phyloP scores from a whole-genome alignment of 1,140 invertebrate species.

The Drosophila pallidifrons region DNA sequence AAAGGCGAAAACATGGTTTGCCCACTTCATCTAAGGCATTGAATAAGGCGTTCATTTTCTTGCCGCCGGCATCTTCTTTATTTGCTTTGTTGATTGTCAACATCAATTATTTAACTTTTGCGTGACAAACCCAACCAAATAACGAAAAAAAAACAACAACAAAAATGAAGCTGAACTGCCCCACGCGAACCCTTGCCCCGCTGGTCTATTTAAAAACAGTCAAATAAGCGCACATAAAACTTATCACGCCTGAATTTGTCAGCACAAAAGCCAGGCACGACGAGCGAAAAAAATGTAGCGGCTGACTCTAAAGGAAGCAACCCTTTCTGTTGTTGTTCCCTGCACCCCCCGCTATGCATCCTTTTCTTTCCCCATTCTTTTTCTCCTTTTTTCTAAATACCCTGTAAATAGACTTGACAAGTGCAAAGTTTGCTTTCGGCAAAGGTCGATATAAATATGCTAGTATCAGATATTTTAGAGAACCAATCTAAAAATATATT shows the following conservation, averaged over 20 bases:
- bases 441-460: background rate
- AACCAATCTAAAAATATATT: too few relatives aligned
- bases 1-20: slow-evolving; percentile 26
- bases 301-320: slow-evolving; percentile 41
- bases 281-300: slow-evolving; percentile 38
- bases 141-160: background rate
- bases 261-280: slow-evolving; percentile 75
- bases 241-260: slow-evolving; percentile 84
- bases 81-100: slow-evolving; percentile 83
- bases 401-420: slow-evolving; percentile 7
- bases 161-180: slow-evolving; percentile 20
- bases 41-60: slow-evolving; percentile 57
- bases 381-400: slow-evolving; percentile 31
- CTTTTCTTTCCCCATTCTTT: slow-evolving; percentile 53
- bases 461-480: background rate
- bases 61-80: slow-evolving; percentile 66
- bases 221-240: slow-evolving; percentile 83
- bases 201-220: slow-evolving; percentile 83
- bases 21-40: slow-evolving; percentile 55
- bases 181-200: slow-evolving; percentile 21
- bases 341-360: slow-evolving; percentile 39
- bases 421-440: background rate
- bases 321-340: slow-evolving; percentile 51
- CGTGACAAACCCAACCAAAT: slow-evolving; percentile 60
- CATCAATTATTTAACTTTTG: slow-evolving; percentile 84